phyloP scores from a whole-genome alignment of 2,797 vertebrate species.

The Bradypodion ventrale region DNA sequence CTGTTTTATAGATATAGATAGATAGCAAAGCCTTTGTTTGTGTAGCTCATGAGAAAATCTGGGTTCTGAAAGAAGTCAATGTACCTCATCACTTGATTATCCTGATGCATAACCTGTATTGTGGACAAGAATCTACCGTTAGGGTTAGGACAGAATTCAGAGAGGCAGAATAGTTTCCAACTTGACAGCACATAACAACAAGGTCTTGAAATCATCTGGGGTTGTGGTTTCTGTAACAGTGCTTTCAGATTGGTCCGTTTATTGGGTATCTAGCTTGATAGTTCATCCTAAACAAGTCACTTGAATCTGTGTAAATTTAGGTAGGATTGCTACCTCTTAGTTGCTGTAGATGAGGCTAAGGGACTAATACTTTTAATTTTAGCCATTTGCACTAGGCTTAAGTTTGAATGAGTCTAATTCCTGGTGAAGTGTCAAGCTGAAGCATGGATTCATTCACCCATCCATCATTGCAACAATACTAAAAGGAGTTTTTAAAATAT shows the following conservation, averaged over 20 bases:
- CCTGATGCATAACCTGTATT: no score
- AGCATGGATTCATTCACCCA: conserved; percentile 49
- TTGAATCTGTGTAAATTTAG: neutral
- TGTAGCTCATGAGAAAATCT: no score
- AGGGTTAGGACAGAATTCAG: no score
- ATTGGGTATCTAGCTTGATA: neutral
- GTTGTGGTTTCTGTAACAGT: neutral
- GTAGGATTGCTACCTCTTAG: neutral
- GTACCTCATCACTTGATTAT: no score
- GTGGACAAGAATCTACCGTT: no score
- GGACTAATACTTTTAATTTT: neutral
- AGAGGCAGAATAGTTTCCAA: no score
- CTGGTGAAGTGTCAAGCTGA: conserved; percentile 19
- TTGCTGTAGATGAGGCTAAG: neutral
- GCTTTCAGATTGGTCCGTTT: neutral
- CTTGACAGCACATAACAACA: no score
- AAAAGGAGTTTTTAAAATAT: conserved; percentile 6
- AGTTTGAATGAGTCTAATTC: conserved; percentile 19
- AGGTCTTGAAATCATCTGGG: neutral
- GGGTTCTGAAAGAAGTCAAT: no score
- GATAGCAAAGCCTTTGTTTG: no score
- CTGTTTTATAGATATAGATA: no score
- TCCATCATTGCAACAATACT: conserved; percentile 32
- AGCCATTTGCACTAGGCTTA: conserved; percentile 19
- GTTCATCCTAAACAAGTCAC: neutral